Base-by-base conservation (phyloP, 2,888 invertebrate species). In the Tenthredo notha region DNA sequence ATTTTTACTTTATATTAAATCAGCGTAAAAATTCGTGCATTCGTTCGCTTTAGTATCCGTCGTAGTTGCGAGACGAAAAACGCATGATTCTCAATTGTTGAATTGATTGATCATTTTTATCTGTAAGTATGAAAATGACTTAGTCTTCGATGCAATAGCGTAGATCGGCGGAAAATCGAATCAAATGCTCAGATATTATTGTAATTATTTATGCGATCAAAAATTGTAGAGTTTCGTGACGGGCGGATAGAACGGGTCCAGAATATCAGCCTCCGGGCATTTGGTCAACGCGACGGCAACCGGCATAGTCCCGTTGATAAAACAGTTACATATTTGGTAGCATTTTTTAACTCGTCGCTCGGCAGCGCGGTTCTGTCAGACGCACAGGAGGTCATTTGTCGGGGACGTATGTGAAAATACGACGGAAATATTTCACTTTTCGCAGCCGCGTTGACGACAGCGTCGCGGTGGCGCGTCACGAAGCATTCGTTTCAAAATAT, bases 351-450 rank as follows among this genome's bases (percentile, higher is more conserved):
- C 85, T 86, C 88, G 87, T 88, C 89, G 88, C 87, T 86, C 86
- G 86, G 85, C 70, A 87, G 83, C 80, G 84, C 87, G 54, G 77
- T 29, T 88, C 92, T 91, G 92, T 93, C 93, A 92, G 91, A 91
- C 91, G 92, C 92, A 92, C 91, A 90, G 80, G 90, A 90, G 90
- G 89, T 91, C 92, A 93, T 93, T 93, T 92, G 92, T 93, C 91
- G 88, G 86, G 88, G 91, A 61, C 88, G 91, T 91, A 92, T 92
- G 92, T 92, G 92, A 92, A 93, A 93, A 93, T 93, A 93, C 93
- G 92, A 91, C 90, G 90, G 90, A 87, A 92, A 93, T 93, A 93
- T 93, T 93, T 93, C 93, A 93, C 93, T 92, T 93, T 92, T 92
- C 92, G 92, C 91, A 91, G 87, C 86, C 90, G 90, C 91, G 90